Evolutionary conservation across 2,113 vertebrate genomes (phyloP).

Genomic region (Anser brachyrhynchus): DNA sequence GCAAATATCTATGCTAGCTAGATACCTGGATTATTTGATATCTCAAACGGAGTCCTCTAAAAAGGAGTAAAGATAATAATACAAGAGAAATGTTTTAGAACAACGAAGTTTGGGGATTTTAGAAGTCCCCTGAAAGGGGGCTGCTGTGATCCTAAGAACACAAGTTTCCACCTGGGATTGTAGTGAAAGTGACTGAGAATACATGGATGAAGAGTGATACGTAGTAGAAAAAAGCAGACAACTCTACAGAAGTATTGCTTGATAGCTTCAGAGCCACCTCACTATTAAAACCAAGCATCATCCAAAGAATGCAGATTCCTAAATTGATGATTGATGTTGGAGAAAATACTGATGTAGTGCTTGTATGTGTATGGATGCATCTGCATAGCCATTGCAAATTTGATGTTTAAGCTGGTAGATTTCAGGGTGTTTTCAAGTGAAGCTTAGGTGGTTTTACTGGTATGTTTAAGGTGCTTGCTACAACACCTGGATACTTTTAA

Average conservation of each 20-base stretch:
- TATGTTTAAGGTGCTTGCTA: neutral
- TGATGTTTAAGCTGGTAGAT: neutral
- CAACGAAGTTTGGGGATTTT: neutral
- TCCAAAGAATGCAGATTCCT: neutral
- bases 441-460: neutral
- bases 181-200: neutral
- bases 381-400: neutral
- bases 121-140: neutral
- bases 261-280: neutral
- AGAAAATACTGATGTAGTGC: neutral
- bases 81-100: neutral
- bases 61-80: neutral
- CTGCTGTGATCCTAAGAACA: neutral
- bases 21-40: neutral
- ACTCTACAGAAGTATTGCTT: neutral
- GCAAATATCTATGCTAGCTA: neutral
- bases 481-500: neutral
- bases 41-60: neutral
- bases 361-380: neutral
- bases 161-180: neutral
- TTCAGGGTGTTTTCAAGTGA: neutral
- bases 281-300: neutral
- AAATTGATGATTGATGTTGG: neutral
- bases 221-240: neutral
- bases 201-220: neutral